Base-by-base conservation (phyloP, 2,113 vertebrate species). In the Cebidichthys violaceus region DNA sequence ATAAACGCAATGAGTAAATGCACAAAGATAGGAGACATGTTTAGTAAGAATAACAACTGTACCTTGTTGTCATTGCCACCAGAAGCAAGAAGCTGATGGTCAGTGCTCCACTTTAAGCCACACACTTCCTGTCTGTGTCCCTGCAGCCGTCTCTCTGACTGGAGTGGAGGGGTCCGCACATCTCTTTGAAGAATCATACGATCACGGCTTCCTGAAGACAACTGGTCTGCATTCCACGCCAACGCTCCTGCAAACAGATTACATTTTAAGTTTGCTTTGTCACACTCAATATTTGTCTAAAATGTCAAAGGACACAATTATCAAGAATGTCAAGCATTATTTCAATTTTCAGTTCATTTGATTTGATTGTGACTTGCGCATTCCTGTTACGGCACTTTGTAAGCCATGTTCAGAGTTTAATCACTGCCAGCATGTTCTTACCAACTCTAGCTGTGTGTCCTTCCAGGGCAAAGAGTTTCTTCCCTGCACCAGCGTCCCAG, bases 31-130 rank as follows among this genome's bases (percentile, higher is more conserved):
- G 15, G 20, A 29, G 4, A 27, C 29, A 37, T 22, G 2, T 41
- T 52, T 6, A 22, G 22, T 35, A 33, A 59, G 20, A 50, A 41
- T 11, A 70, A 66, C 10, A 75, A 39, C 45, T 29, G 0, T 91
- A 98, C 97, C 97, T 98, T 98, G 77, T 99, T 99, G 88, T 99
- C 97, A 0, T 99, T 99, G 41, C 97, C 97, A 50, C 97, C 97
- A 0, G 97, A 99, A 14, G 97, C 97, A 0, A 99, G 95, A 4
- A 98, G 95, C 89, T 99, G 97, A 90, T 99, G 97, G 92, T 99
- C 97, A 0, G 97, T 98, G 86, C 97, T 98, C 97, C 97, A 99
- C 61, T 98, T 99, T 67, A 99, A 95, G 33, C 97, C 97, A 3
- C 97, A 98, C 77, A 98, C 97, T 88, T 98, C 97, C 91, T 99